Evolutionary conservation across 2,888 invertebrate genomes (phyloP), one percentile per base, ranked within the genome.

Genomic region (Caenorhabditis auriculariae): DNA sequence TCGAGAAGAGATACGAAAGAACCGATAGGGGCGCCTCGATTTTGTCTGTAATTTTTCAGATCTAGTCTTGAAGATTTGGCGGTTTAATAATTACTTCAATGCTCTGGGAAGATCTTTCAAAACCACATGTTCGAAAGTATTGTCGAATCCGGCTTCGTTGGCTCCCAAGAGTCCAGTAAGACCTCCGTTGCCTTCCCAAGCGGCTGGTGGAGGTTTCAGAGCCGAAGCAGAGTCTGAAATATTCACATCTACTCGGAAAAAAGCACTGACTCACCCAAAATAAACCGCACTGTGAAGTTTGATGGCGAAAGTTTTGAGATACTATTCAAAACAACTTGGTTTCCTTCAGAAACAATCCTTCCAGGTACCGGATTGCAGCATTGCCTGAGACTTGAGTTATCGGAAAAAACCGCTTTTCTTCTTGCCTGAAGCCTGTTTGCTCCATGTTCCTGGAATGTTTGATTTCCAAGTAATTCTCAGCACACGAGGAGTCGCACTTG

Each of bases 331-430:
- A 72, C 47, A 12, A 72, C 64, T 48, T 70, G 66, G 29, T 54
- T 59, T 21, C 54, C 49, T 23, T 66, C 65, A 2, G 72, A 72
- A 4, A 72, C 56, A 15, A 72, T 67, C 28, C 57, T 26, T 0
- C 72, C 72, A 4, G 70, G 69, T 21, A 67, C 72, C 26, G 70
- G 70, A 28, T 70, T 68, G 42, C 72, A 72, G 51, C 72, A 72
- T 53, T 72, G 72, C 23, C 72, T 72, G 49, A 46, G 61, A 42
- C 7, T 17, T 28, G 4, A 28, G n/a, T 24, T 21, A n/a, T n/a
- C n/a, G n/a, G n/a, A n/a, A n/a, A n/a, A n/a, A n/a, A n/a, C n/a
- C n/a, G n/a, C n/a, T 1, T 1, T 39, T 2, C 37, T 17, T 12
- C 28, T 44, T 26, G 64, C 72, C 72, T 55, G 55, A 72, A 72